A percentile compares a stretch with the other conserved stretches of the same genome.
phyloP scores from a whole-genome alignment of 2,797 vertebrate genomes.

The Danio choprae region DNA sequence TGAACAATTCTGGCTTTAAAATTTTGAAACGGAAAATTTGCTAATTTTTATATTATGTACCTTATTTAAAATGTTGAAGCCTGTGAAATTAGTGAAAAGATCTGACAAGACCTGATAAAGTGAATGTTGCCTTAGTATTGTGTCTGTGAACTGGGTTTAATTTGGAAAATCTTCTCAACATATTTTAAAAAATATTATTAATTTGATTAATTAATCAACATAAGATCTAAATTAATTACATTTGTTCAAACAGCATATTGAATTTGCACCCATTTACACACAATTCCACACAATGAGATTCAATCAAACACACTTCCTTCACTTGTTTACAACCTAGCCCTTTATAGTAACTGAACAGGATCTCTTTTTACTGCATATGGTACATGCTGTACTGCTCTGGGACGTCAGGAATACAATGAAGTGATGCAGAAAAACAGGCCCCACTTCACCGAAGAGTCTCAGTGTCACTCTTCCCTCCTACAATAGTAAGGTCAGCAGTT shows the following conservation, averaged over 20 bases:
- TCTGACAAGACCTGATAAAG: no score
- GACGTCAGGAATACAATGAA: constrained; percentile 6
- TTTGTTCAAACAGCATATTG: neutral
- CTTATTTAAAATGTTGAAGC: no score
- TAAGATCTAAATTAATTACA: no score
- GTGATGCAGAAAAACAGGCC: constrained; percentile 8
- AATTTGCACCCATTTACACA: neutral
- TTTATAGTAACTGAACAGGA: neutral
- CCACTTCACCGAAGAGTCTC: constrained; percentile 34
- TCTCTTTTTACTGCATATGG: constrained; percentile 19
- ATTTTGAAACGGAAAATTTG: no score
- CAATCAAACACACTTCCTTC: neutral
- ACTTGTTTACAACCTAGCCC: constrained; percentile 17
- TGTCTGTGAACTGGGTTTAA: no score
- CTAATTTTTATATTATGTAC: no score
- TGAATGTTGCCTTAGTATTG: no score
- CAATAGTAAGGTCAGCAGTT: constrained; percentile 47
- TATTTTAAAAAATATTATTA: no score
- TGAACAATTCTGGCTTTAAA: no score
- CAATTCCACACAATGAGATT: neutral
- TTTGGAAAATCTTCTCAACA: no score
- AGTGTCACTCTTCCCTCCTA: constrained; percentile 10
- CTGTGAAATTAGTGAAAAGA: no score
- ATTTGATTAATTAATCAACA: no score
- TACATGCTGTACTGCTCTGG: constrained; percentile 20